Conservation (phyloP, 2,797 vertebrate genomes). For the Acipenser oxyrinchus region DNA sequence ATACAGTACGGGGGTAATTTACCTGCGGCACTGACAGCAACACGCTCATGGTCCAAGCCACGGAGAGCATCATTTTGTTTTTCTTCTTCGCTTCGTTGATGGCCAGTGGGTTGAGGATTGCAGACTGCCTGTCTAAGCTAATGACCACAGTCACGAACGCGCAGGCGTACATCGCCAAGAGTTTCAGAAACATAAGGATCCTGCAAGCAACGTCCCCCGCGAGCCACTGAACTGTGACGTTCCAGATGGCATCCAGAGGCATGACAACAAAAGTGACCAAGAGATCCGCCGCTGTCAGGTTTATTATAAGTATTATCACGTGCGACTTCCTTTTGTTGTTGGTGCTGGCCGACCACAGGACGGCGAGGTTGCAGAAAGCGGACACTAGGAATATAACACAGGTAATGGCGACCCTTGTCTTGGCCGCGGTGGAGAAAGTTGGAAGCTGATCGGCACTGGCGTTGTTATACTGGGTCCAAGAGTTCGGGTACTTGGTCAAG, state of each 20-base stretch:
- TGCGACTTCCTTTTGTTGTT: constrained; percentile 64
- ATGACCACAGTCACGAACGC: constrained; percentile 71
- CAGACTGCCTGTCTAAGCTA: constrained; percentile 67
- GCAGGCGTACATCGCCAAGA: constrained; percentile 70
- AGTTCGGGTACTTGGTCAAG: too few species aligned
- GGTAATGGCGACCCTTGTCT: constrained; percentile 65
- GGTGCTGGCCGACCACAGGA: constrained; percentile 57
- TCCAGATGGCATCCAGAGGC: constrained; percentile 72
- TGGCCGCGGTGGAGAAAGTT: constrained; percentile 67
- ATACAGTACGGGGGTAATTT: constrained; percentile 1
- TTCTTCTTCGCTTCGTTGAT: constrained; percentile 66
- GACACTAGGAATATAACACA: constrained; percentile 61
- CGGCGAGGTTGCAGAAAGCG: constrained; percentile 59
- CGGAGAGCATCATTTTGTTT: constrained; percentile 64
- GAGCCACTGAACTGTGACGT: constrained; percentile 72
- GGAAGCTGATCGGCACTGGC: constrained; percentile 44
- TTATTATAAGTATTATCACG: constrained; percentile 64
- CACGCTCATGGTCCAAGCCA: constrained; percentile 67
- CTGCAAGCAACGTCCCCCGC: constrained; percentile 64
- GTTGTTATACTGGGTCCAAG: too few species aligned
- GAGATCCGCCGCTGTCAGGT: constrained; percentile 66
- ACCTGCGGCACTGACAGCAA: constrained; percentile 68
- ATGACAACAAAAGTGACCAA: constrained; percentile 73
- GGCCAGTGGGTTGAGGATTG: constrained; percentile 66
- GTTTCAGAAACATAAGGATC: constrained; percentile 69